Percentiles rank a stretch among this genome's conserved stretches.
phyloP scores from a whole-genome alignment of 2,888 invertebrate species.

The Uropetala carovei region DNA sequence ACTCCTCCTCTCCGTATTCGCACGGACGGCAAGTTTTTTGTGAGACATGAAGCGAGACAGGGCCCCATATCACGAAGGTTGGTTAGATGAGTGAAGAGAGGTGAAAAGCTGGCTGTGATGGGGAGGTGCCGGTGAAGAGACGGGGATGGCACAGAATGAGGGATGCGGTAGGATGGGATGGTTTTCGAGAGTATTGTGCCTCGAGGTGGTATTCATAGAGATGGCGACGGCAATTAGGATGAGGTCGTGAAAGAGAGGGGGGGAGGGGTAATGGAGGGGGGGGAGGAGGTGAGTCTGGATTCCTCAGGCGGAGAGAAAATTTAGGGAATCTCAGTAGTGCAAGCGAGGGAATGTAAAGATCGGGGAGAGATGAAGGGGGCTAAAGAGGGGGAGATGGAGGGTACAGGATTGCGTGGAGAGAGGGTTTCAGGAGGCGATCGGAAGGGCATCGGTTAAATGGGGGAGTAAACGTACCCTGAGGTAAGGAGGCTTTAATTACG shows the following conservation, averaged over 20 bases:
- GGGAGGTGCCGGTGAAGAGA: neutral
- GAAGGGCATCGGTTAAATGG: neutral
- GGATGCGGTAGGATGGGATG: neutral
- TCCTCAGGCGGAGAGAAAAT: slow-evolving; percentile 9
- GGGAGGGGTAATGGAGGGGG: neutral
- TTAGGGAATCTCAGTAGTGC: neutral
- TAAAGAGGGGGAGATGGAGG: neutral
- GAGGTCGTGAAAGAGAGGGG: neutral
- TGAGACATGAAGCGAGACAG: no score
- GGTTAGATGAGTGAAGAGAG: no score
- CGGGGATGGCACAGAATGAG: neutral
- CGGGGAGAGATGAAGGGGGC: neutral
- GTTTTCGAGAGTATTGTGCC: neutral
- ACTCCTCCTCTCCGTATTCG: no score
- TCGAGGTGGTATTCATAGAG: neutral
- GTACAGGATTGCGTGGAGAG: neutral
- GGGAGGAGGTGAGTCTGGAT: neutral
- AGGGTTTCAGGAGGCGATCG: neutral
- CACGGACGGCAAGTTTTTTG: no score
- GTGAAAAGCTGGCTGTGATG: no score
- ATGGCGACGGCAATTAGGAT: slow-evolving; percentile 29
- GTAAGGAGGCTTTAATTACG: slow-evolving; percentile 17
- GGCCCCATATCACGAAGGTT: no score
- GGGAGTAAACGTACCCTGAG: neutral
- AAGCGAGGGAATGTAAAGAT: neutral